Evolutionary conservation across 2,888 invertebrate genomes (phyloP).

Genomic region (Operophtera brumata): DNA sequence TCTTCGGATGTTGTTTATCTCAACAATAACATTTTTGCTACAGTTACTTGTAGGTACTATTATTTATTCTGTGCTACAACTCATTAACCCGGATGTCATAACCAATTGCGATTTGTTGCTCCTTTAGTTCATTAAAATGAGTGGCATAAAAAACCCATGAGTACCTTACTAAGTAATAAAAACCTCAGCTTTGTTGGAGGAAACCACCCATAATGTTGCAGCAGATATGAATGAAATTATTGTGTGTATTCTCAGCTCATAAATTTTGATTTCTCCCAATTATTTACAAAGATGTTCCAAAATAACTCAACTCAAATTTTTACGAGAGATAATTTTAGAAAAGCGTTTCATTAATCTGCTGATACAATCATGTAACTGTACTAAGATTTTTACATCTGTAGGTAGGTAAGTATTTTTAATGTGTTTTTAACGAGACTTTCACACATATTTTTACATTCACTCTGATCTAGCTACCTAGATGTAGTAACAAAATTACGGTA

Average conservation of each 20-base stretch:
- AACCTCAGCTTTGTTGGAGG: too few species aligned
- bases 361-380: background rate
- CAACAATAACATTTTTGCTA: too few species aligned
- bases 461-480: too few species aligned
- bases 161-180: too few species aligned
- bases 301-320: background rate
- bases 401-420: background rate
- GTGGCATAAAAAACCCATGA: too few species aligned
- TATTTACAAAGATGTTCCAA: background rate
- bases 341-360: background rate
- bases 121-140: too few species aligned
- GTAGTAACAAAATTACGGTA: too few species aligned
- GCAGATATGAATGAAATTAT: background rate
- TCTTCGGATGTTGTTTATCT: too few species aligned
- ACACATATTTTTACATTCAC: background rate
- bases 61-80: too few species aligned
- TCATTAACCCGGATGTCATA: too few species aligned
- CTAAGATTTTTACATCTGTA: background rate
- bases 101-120: too few species aligned
- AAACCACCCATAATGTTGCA: background rate
- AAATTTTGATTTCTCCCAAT: background rate
- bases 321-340: background rate
- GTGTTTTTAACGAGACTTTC: background rate
- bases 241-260: background rate
- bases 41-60: too few species aligned